Evolutionary conservation across 2,113 vertebrate genomes (phyloP), one percentile per base, ranked within the genome.

Genomic region (Peromyscus leucopus): DNA sequence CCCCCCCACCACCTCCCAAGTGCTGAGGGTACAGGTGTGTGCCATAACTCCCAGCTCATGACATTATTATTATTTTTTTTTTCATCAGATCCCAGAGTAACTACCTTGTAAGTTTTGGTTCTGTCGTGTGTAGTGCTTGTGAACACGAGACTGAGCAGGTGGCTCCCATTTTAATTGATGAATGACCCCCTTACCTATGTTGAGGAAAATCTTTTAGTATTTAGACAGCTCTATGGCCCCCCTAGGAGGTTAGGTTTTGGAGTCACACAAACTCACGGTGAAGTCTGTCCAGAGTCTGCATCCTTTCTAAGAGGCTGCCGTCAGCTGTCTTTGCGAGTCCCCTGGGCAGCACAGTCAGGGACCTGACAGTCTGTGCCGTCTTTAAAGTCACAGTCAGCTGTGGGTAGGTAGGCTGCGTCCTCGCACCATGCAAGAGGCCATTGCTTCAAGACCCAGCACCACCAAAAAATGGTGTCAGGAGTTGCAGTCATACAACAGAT

Each of bases 141-240:
- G 83, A 96, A 89, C 55, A 39, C 36, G 57, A 48, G 22, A 59
- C 84, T 46, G 46, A 67, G 55, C 39, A 39, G 36, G 57, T 92
- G 96, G 57, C 88, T 96, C 83, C 93, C 71, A 0, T 71, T 74
- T 97, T 98, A 91, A 97, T 16, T 98, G 90, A 16, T 24, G 71
- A 93, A 19, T 22, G 4, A 96, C 55, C 7, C 0, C 21, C 0
- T 95, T 98, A 96, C 87, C 74, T 51, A 17, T 8, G 33, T 87
- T 96, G 51, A 71, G 94, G 86, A 89, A 91, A 91, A 19, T n/a
- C 5, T 51, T 16, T 87, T 78, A 94, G 87, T 96, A 96, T 97
- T 89, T 97, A 83, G 96, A 92, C 96, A 98, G 95, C 94, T 92
- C 71, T 78, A 19, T 63, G 96, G 71, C 83, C 31, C 89, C 86